Evolutionary conservation across 2,888 invertebrate species (phyloP), one percentile per base, ranked within the genome.

Genomic region (Allygus modestus): DNA sequence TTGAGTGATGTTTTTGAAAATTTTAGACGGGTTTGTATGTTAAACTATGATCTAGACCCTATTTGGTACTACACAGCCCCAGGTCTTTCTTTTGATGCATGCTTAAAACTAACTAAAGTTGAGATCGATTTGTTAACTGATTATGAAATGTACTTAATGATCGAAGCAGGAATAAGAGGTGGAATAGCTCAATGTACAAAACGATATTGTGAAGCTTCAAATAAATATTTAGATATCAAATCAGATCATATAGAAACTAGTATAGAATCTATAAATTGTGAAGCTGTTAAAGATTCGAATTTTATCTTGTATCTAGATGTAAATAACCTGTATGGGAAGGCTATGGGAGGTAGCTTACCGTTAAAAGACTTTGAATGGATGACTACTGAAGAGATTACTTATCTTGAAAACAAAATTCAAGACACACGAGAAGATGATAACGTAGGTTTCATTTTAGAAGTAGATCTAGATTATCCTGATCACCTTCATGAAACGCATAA

Each of bases 1-100:
- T 61, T 86, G 11, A 41, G 75, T 37, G 85, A 87, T 58, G 83
- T 87, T 77, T 84, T 87, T 65, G 85, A 87, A 85, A 84, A 85
- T 43, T 86, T 86, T 77, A 77, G 85, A 71, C n/a, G 71, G 31
- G 31, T 82, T 17, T 81, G 84, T 85, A 77, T 75, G 17, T 41
- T 20, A 20, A 33, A 23, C 12, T 85, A 83, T 58, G 31, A 54
- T 17, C 54, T 87, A 15, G 85, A 87, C 82, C 61, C 82, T 4
- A 83, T 83, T 1, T 83, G 81, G 61, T 85, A 83, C 65, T 85
- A 79, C 54, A 84, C 86, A 1, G 15, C 69, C 23, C 85, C 85
- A 0, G 85, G 86, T 12, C 75, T 84, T 23, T 46, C 69, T 9
- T 86, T 28, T 15, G 51, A 65, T 43, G 84, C 84, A 20, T 81